Percentiles rank a stretch among this genome's conserved stretches.
Conservation (phyloP, 2,888 invertebrate species). For the Phortica okadai region DNA sequence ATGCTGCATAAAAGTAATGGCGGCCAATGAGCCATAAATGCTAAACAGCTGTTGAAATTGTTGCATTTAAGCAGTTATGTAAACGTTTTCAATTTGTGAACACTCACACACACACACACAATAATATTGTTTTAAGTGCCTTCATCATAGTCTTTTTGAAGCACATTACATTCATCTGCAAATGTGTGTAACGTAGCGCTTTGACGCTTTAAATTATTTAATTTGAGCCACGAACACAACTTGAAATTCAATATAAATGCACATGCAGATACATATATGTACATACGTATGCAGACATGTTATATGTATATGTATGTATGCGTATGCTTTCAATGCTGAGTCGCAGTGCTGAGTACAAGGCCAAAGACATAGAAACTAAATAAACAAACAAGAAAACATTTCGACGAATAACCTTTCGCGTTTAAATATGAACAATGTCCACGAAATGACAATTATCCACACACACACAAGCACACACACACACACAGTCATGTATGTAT, state of each 20-base stretch:
- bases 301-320: background rate
- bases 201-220: background rate
- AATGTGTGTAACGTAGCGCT: background rate
- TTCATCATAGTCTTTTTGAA: too few relatives aligned
- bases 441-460: background rate
- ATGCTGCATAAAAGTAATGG: too few relatives aligned
- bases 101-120: too few relatives aligned
- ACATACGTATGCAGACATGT: background rate
- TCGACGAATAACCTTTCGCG: background rate
- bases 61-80: too few relatives aligned
- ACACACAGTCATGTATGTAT: background rate
- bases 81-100: too few relatives aligned
- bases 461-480: background rate
- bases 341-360: background rate
- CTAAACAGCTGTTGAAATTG: too few relatives aligned
- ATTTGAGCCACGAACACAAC: background rate
- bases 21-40: too few relatives aligned
- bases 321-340: background rate
- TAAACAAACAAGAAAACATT: slow-evolving; percentile 4
- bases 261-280: background rate
- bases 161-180: too few relatives aligned
- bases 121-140: too few relatives aligned
- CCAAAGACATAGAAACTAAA: background rate
- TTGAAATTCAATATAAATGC: slow-evolving; percentile 1
- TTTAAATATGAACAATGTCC: slow-evolving; percentile 3